Conservation (phyloP, 37 sponge, comb jelly and placozoan genomes). For the Ephydatia muelleri region DNA sequence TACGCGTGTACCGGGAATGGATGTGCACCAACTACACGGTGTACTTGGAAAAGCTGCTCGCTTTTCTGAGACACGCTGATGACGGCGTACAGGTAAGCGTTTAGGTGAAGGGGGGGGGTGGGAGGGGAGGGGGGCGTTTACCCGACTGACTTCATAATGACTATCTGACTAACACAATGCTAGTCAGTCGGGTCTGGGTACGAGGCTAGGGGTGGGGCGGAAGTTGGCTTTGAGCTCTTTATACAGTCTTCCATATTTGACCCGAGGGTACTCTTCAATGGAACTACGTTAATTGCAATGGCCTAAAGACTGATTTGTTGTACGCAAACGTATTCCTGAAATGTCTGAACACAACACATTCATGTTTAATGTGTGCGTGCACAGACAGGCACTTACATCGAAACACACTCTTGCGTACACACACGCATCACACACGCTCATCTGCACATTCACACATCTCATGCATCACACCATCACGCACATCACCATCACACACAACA, state of each 20-base stretch:
- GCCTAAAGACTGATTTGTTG: too few species aligned
- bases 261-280: too few species aligned
- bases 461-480: too few species aligned
- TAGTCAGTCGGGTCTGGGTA: background rate
- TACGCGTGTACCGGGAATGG: constrained; percentile 32
- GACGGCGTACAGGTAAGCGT: constrained; percentile 7
- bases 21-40: constrained; percentile 33
- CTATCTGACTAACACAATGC: background rate
- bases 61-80: constrained; percentile 8
- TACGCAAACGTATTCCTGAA: too few species aligned
- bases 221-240: background rate
- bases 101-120: too few species aligned
- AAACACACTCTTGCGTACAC: background rate
- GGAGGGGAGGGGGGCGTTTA: too few species aligned
- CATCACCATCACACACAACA: too few species aligned
- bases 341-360: background rate
- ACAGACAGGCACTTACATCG: background rate
- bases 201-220: background rate
- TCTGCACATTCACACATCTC: background rate
- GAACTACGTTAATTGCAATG: too few species aligned
- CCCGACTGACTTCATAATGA: too few species aligned
- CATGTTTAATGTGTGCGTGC: background rate
- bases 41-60: constrained; percentile 13
- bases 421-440: background rate
- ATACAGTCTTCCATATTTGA: background rate